Base-by-base conservation (phyloP, 2,113 vertebrate species). In the Onychostoma macrolepis region DNA sequence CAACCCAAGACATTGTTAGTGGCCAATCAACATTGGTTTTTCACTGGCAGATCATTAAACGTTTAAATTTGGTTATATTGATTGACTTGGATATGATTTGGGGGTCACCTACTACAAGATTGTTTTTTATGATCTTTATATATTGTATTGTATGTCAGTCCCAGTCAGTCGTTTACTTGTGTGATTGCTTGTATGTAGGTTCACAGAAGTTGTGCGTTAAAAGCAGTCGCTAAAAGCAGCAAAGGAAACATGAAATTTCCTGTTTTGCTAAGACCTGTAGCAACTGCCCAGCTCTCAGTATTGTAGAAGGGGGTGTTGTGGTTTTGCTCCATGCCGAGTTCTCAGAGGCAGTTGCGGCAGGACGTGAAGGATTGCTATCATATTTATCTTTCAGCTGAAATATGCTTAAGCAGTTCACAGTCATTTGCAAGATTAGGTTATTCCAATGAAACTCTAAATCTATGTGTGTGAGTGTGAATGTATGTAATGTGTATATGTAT, bases 221-320 rank as follows among this genome's bases (percentile, higher is more conserved):
- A 93, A 94, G 85, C 90, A 90, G 90, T 91, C 86, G 91, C 92
- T 94, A 94, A 92, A 95, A 94, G 91, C 92, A 92, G 92, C 91
- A 93, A 90, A 95, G 94, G 95, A 95, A 95, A 95, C 93, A 89
- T 93, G 94, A 96, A 94, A 95, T 96, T 95, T 96, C 95, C 95
- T 96, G 95, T 95, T 96, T 95, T 95, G 93, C 90, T 93, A 78
- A 92, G 92, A 93, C 94, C 91, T 94, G 93, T 91, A 90, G 94
- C 93, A 95, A 94, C 94, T 95, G 95, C 92, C 92, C 94, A 93
- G 92, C 92, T 93, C 88, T 91, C 90, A 84, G 91, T 90, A 90
- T 94, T 78, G 87, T 6, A 91, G 90, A 89, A 89, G 92, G 87
- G 90, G 90, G 88, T 86, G 90, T 90, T 93, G 74, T 65, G 65